These are phyloP conservation scores for Chaetodon trifasciatus DNA, from an alignment of 2,797 vertebrate species.

Conservation along the genomic window DNA sequence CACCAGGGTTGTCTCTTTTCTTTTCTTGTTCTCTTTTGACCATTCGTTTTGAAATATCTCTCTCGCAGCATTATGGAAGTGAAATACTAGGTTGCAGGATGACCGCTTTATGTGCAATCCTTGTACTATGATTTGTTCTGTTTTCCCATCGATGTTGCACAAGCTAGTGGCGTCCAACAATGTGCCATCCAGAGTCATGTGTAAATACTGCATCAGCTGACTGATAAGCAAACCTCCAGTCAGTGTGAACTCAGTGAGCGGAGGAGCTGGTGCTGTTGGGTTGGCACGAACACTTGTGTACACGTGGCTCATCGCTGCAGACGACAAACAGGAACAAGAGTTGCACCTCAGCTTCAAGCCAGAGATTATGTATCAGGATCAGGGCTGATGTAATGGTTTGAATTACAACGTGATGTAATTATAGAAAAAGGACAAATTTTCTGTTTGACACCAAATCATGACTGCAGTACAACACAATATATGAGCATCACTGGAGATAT, in stretches of 20 bases:
- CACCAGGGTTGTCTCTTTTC: not conserved
- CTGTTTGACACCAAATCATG: not conserved
- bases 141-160: not conserved
- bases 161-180: not conserved
- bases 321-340: conserved; percentile 23
- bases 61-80: not conserved
- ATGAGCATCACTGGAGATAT: not conserved
- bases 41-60: not conserved
- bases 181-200: not conserved
- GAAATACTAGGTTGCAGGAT: not conserved
- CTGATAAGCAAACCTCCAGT: conserved; percentile 2
- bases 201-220: not conserved
- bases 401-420: conserved; percentile 15
- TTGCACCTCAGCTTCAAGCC: conserved; percentile 2
- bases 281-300: not conserved
- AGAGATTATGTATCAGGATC: conserved; percentile 35
- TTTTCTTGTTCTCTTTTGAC: too few relatives aligned
- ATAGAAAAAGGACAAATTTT: not conserved
- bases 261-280: not conserved
- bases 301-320: not conserved
- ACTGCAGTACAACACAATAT: conserved; percentile 4
- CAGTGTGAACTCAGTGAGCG: not conserved
- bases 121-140: not conserved
- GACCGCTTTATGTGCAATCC: not conserved
- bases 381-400: conserved; percentile 18